phyloP scores from a whole-genome alignment of 2,797 vertebrate genomes.

The Artibeus lituratus region DNA sequence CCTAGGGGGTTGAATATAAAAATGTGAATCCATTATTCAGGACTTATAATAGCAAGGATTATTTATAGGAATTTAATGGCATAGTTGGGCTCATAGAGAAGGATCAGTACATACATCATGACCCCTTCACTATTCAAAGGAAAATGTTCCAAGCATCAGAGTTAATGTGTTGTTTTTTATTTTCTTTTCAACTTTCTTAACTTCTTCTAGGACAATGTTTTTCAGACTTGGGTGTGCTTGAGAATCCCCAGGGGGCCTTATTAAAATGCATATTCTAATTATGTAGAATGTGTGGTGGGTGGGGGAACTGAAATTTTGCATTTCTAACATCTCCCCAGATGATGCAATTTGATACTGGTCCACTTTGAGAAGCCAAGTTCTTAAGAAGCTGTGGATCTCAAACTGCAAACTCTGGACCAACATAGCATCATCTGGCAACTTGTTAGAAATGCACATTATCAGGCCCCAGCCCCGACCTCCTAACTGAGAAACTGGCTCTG shows the following conservation, averaged over 20 bases:
- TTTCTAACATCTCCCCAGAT: background rate
- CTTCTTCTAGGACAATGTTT: background rate
- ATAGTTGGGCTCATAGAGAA: background rate
- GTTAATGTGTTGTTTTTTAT: background rate
- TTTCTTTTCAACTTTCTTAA: background rate
- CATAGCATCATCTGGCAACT: background rate
- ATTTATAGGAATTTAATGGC: background rate
- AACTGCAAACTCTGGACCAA: background rate
- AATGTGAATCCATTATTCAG: background rate
- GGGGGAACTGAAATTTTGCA: background rate
- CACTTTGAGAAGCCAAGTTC: background rate
- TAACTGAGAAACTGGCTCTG: background rate
- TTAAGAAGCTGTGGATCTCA: background rate
- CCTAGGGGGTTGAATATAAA: background rate
- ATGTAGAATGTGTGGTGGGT: background rate
- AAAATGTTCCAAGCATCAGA: background rate
- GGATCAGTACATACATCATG: background rate
- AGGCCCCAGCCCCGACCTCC: background rate
- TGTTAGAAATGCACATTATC: background rate
- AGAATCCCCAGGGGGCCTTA: background rate
- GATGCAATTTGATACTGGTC: background rate
- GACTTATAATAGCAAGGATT: background rate
- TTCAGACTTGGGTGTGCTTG: background rate
- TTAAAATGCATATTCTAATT: background rate
- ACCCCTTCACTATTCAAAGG: background rate